Percentiles rank a stretch among this genome's conserved stretches.
These are phyloP conservation scores for Tenthredo scrophulariae DNA, from an alignment of 2,888 invertebrate species.

Conservation along the genomic window DNA sequence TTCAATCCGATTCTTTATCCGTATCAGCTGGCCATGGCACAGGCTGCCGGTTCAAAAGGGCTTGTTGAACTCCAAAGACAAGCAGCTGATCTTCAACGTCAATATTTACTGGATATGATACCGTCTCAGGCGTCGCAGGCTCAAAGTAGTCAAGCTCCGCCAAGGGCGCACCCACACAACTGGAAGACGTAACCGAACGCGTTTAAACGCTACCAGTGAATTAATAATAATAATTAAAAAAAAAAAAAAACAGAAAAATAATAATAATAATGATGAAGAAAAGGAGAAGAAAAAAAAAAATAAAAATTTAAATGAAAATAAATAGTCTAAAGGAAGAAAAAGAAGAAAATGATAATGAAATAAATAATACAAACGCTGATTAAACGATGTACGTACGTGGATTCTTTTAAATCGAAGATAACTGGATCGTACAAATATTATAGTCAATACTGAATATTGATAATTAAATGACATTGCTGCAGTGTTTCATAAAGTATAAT, in stretches of 20 bases:
- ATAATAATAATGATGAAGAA: constrained; percentile 22
- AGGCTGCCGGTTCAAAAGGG: constrained; percentile 81
- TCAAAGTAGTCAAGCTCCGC: constrained; percentile 77
- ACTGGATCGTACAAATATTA: constrained; percentile 53
- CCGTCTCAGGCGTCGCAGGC: constrained; percentile 82
- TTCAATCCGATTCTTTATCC: constrained; percentile 93
- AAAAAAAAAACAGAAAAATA: not conserved
- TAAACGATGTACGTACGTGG: constrained; percentile 53
- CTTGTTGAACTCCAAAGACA: constrained; percentile 90
- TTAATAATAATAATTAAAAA: not conserved
- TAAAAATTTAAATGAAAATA: constrained; percentile 26
- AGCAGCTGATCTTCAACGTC: constrained; percentile 93
- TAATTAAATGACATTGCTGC: constrained; percentile 49
- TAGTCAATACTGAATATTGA: constrained; percentile 53
- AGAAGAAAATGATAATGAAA: constrained; percentile 26
- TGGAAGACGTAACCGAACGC: constrained; percentile 83
- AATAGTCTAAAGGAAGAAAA: constrained; percentile 48
- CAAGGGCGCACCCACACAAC: constrained; percentile 79
- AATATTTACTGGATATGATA: constrained; percentile 98
- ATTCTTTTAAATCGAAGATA: constrained; percentile 45
- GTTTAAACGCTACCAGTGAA: constrained; percentile 48
- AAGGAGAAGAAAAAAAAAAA: not conserved
- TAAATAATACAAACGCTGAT: constrained; percentile 50
- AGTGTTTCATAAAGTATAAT: constrained; percentile 38
- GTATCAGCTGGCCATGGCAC: constrained; percentile 93